Conservation (phyloP, 2,888 invertebrate species). For the Pollenia griseotomentosa region DNA sequence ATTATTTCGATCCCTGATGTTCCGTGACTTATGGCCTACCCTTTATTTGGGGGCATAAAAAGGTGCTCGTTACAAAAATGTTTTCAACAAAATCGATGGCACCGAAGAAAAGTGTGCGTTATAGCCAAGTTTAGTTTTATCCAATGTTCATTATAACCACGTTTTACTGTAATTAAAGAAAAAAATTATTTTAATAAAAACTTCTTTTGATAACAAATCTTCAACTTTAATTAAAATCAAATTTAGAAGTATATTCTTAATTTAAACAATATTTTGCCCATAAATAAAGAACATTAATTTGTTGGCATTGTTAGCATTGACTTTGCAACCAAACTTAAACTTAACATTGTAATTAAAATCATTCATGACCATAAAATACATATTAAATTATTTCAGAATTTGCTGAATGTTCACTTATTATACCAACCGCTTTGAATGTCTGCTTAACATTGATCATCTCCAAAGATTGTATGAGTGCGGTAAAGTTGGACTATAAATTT, state of each 20-base stretch:
- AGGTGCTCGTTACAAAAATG: too few relatives aligned
- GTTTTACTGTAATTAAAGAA: too few relatives aligned
- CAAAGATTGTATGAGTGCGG: slow-evolving; percentile 76
- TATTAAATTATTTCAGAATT: slow-evolving; percentile 50
- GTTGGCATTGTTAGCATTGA: slow-evolving; percentile 48
- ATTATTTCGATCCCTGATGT: too few relatives aligned
- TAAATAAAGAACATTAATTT: slow-evolving; percentile 11
- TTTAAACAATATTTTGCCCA: slow-evolving; percentile 8
- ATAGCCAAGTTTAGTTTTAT: too few relatives aligned
- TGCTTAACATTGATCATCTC: slow-evolving; percentile 74
- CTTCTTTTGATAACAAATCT: neutral
- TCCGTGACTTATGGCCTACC: too few relatives aligned
- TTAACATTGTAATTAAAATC: slow-evolving; percentile 53
- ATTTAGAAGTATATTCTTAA: neutral
- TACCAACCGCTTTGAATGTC: slow-evolving; percentile 74
- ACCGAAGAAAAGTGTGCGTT: too few relatives aligned
- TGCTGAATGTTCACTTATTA: slow-evolving; percentile 74
- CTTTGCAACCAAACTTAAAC: slow-evolving; percentile 51
- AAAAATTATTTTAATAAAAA: too few relatives aligned
- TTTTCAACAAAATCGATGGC: too few relatives aligned
- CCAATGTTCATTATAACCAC: too few relatives aligned
- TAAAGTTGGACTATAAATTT: slow-evolving; percentile 55
- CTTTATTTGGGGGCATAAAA: too few relatives aligned
- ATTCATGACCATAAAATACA: slow-evolving; percentile 50
- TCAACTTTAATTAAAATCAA: slow-evolving; percentile 40